Evolutionary conservation across 1,140 invertebrate genomes (phyloP).

Genomic region (Planococcus citri): DNA sequence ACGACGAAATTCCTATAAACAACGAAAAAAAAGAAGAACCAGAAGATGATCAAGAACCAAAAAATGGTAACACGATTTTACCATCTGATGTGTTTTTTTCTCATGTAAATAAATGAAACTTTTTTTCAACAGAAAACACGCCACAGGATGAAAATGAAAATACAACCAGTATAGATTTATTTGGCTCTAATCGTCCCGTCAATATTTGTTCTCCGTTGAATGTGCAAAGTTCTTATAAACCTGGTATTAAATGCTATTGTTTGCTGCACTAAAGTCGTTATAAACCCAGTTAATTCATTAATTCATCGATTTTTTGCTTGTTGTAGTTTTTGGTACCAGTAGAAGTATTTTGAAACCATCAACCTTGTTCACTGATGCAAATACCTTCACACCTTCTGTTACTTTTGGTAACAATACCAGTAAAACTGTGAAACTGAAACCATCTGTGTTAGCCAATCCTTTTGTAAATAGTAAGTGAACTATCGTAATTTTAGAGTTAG

Average conservation of each 20-base stretch:
- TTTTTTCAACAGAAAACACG: background rate
- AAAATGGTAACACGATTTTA: background rate
- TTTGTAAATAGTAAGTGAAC: slow-evolving; percentile 14
- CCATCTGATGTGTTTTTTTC: background rate
- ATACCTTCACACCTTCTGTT: background rate
- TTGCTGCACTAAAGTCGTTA: background rate
- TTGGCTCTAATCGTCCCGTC: background rate
- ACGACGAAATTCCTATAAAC: background rate
- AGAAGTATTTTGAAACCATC: slow-evolving; percentile 13
- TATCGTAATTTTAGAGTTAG: background rate
- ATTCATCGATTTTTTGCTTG: background rate
- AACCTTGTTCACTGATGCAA: slow-evolving; percentile 1
- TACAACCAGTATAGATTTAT: slow-evolving; percentile 5
- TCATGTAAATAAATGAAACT: background rate
- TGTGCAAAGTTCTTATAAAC: background rate
- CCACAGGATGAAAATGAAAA: background rate
- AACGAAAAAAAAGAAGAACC: background rate
- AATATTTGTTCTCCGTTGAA: slow-evolving; percentile 3
- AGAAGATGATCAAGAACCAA: background rate
- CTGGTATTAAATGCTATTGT: background rate
- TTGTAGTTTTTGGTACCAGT: background rate
- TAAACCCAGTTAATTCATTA: too few relatives aligned
- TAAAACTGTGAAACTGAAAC: slow-evolving; percentile 10
- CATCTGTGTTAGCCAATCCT: slow-evolving; percentile 11
- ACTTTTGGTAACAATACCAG: background rate